Evolutionary conservation across 2,888 invertebrate genomes (phyloP).

Genomic region (Carterocephalus palaemon): DNA sequence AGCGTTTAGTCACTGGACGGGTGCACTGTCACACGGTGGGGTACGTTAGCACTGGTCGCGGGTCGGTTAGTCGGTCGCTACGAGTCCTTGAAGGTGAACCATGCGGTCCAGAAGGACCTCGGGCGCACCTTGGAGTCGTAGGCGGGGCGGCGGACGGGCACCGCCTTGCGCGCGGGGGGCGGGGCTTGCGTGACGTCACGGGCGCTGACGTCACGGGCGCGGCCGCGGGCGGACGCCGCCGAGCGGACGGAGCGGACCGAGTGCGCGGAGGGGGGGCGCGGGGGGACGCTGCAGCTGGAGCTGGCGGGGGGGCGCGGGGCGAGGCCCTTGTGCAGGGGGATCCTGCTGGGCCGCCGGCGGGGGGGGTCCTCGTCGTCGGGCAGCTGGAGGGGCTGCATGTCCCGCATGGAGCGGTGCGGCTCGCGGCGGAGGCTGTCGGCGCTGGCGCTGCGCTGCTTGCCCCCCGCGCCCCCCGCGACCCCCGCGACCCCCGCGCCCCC

Average conservation of each 20-base stretch:
- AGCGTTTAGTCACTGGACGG: constrained; percentile 38
- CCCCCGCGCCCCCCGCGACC: constrained; percentile 32
- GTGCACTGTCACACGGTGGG: constrained; percentile 59
- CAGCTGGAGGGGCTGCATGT: constrained; percentile 65
- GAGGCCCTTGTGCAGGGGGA: constrained; percentile 41
- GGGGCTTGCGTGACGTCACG: constrained; percentile 53
- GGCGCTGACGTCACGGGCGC: constrained; percentile 50
- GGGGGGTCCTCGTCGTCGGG: constrained; percentile 76
- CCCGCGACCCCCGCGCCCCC: constrained; percentile 44
- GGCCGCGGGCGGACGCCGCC: constrained; percentile 51
- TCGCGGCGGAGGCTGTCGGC: constrained; percentile 38
- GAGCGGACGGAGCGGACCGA: constrained; percentile 44
- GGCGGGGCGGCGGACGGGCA: constrained; percentile 50
- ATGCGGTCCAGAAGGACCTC: constrained; percentile 82
- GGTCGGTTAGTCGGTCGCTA: constrained; percentile 27
- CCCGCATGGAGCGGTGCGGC: constrained; percentile 62
- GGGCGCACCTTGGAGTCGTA: constrained; percentile 84
- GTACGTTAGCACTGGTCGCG: constrained; percentile 38
- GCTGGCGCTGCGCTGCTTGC: constrained; percentile 10
- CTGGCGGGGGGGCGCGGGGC: constrained; percentile 55
- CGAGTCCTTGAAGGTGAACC: constrained; percentile 75
- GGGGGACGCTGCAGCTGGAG: constrained; percentile 41
- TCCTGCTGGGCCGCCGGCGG: constrained; percentile 78
- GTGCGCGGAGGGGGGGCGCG: constrained; percentile 54
- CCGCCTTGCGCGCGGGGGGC: constrained; percentile 54